Conservation (phyloP, 2,113 vertebrate species). For the Microcebus jonahi region DNA sequence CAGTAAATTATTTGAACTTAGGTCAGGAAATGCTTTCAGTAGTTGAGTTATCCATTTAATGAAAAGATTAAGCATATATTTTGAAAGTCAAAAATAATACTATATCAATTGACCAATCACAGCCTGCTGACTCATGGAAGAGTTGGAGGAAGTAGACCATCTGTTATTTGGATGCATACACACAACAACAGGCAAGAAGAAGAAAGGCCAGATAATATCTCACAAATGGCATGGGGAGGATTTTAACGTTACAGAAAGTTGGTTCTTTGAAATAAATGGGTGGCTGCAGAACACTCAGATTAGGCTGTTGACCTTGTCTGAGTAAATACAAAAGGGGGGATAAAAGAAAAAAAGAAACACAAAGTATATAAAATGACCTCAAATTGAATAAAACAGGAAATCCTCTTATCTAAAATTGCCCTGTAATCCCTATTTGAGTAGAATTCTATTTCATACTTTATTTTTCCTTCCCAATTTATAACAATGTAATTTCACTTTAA, state of each 20-base stretch:
- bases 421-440: slow-evolving; percentile 52
- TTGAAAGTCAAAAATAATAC: slow-evolving; percentile 47
- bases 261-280: slow-evolving; percentile 27
- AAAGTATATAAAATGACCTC: slow-evolving; percentile 33
- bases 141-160: not conserved
- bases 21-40: not conserved
- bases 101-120: not conserved
- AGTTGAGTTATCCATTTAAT: not conserved
- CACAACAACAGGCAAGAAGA: not conserved
- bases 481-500: slow-evolving; percentile 56
- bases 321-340: not conserved
- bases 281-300: not conserved
- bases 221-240: not conserved
- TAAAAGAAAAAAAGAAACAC: not conserved
- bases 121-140: not conserved
- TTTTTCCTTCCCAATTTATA: slow-evolving; percentile 61
- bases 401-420: slow-evolving; percentile 69
- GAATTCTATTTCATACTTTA: slow-evolving; percentile 58
- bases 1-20: not conserved
- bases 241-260: not conserved
- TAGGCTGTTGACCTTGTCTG: slow-evolving; percentile 26
- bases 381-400: slow-evolving; percentile 63
- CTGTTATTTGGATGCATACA: not conserved
- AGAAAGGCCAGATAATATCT: slow-evolving; percentile 19
- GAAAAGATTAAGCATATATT: not conserved